Evolutionary conservation across 2,797 vertebrate genomes (phyloP).

Genomic region (Paratrypauchen microcephalus): DNA sequence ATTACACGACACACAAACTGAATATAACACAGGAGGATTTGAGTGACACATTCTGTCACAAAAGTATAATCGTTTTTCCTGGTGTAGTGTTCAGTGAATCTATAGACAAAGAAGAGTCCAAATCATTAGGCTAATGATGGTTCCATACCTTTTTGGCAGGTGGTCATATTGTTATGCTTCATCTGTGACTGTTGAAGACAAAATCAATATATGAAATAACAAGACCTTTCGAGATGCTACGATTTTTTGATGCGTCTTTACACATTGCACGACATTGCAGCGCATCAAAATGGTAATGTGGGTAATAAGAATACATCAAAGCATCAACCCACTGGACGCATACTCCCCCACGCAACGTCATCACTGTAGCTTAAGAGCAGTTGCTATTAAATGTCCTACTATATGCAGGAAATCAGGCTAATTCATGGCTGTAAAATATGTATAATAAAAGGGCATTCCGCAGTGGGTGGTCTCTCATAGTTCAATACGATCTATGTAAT

Average conservation of each 20-base stretch:
- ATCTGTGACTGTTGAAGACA: slow-evolving; percentile 9
- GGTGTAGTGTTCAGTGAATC: not conserved
- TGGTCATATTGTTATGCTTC: not conserved
- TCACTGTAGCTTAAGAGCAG: slow-evolving; percentile 40
- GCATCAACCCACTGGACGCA: slow-evolving; percentile 30
- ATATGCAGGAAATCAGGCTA: slow-evolving; percentile 23
- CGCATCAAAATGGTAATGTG: slow-evolving; percentile 50
- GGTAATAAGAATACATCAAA: slow-evolving; percentile 49
- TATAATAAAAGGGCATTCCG: slow-evolving; percentile 21
- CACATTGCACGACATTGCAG: slow-evolving; percentile 22
- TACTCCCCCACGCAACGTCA: slow-evolving; percentile 11
- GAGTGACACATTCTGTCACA: too few relatives aligned
- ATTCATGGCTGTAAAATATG: slow-evolving; percentile 10
- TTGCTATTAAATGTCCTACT: slow-evolving; percentile 41
- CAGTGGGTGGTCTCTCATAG: slow-evolving; percentile 20
- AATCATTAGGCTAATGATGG: not conserved
- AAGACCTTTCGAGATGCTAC: slow-evolving; percentile 29
- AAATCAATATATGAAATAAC: slow-evolving; percentile 46
- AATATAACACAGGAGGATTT: too few relatives aligned
- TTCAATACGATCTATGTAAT: slow-evolving; percentile 22
- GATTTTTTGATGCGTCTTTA: not conserved
- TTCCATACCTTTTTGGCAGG: not conserved
- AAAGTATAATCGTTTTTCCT: not conserved
- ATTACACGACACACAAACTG: too few relatives aligned
- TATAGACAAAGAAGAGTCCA: not conserved